Evolutionary conservation across 2,888 invertebrate genomes (phyloP), one percentile per base, ranked within the genome.

Genomic region (Zelleria hepariella): DNA sequence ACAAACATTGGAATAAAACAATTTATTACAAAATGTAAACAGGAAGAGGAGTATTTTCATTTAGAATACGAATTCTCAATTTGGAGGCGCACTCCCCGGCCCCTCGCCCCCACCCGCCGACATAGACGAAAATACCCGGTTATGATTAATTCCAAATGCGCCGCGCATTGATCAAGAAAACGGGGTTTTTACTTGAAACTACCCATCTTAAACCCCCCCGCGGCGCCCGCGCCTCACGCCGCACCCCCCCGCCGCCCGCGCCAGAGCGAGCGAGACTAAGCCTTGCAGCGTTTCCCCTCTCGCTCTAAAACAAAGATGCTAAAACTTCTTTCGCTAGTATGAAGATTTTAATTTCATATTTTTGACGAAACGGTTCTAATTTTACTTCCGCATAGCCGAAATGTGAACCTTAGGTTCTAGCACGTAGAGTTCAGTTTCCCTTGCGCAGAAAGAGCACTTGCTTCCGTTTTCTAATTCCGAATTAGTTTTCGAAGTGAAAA

Each of bases 331-430:
- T 88, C 85, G 87, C 86, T 87, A 87, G 87, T 87, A 88, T 87
- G 85, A 88, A 88, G 87, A 88, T 87, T 88, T 88, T 88, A 88
- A 88, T 88, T 88, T 88, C 87, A 87, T 88, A 88, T 88, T 88
- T 88, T 87, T 87, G 87, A 87, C 80, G 85, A 86, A 87, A 87
- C 80, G 77, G 87, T 83, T 87, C 87, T 87, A 88, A 87, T 88
- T 88, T 87, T 85, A 71, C 63, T 62, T 10, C 49, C 0, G 2
- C 4, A 0, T 25, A 66, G 42, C 0, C 64, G 2, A 81, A 66
- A 68, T 10, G 57, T 59, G 59, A 72, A 80, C 66, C 59, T 82
- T 68, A 6, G 0, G 0, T 8, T 1, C 0, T 0, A 1, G 1
- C 0, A 0, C 1, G 26, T 67, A 78, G 58, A 70, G 64, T 58